Evolutionary conservation across 2,113 vertebrate species (phyloP).

Genomic region (Fregata magnificens): DNA sequence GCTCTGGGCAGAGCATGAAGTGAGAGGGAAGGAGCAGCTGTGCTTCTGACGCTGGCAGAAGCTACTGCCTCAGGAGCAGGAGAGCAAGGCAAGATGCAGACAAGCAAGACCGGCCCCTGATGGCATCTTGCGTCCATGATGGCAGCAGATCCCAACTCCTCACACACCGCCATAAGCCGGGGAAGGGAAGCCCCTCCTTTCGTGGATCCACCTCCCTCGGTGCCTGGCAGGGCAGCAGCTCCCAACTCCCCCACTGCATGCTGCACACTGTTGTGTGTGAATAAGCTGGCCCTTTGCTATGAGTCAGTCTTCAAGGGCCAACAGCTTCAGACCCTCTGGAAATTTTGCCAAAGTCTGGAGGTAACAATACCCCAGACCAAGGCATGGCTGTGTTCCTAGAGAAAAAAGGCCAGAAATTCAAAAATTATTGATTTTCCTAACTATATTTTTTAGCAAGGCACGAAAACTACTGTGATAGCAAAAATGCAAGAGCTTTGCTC

Average conservation of each 20-base stretch:
- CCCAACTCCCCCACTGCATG: not conserved
- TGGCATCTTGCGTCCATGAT: not conserved
- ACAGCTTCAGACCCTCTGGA: not conserved
- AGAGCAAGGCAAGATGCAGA: not conserved
- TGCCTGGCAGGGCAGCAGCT: not conserved
- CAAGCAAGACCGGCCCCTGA: not conserved
- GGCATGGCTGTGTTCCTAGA: not conserved
- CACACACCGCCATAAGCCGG: rapidly evolving
- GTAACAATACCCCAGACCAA: not conserved
- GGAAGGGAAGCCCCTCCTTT: not conserved
- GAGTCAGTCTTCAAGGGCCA: not conserved
- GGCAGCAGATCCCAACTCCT: not conserved
- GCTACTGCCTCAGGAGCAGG: not conserved
- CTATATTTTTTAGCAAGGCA: not conserved
- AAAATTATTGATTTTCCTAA: not conserved
- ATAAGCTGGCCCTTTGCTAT: not conserved
- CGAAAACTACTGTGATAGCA: not conserved
- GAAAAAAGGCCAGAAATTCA: not conserved
- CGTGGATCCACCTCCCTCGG: not conserved
- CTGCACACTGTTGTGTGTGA: not conserved
- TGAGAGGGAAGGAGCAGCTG: not conserved
- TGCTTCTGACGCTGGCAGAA: not conserved
- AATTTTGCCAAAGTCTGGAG: not conserved
- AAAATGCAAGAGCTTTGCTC: not conserved
- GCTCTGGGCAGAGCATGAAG: not conserved